phyloP scores from a whole-genome alignment of 1,140 invertebrate genomes.

The Aphelinus atriplicis region DNA sequence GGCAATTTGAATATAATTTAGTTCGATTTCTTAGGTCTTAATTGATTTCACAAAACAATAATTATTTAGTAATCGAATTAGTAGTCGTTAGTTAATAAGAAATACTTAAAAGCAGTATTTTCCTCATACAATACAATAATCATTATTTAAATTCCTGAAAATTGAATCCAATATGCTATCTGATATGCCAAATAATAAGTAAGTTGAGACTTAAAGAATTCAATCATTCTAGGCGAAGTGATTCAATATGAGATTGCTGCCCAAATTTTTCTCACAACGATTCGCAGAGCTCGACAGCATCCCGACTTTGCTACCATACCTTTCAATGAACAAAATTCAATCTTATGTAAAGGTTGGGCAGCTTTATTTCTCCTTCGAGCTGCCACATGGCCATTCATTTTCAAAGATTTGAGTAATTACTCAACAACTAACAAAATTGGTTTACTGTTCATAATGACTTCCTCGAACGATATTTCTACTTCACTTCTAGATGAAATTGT shows the following conservation, averaged over 20 bases:
- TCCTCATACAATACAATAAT: too few species aligned
- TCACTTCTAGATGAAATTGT: constrained; percentile 69
- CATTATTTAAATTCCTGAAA: too few species aligned
- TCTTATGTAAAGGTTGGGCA: constrained; percentile 69
- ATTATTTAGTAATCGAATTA: too few species aligned
- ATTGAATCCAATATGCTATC: too few species aligned
- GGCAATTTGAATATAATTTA: too few species aligned
- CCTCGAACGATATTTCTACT: constrained; percentile 56
- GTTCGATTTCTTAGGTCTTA: too few species aligned
- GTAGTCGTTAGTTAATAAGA: too few species aligned
- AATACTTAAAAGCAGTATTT: too few species aligned
- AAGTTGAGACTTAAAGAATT: too few species aligned
- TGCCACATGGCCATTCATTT: constrained; percentile 71
- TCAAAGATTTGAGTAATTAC: constrained; percentile 53
- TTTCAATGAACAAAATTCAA: constrained; percentile 65
- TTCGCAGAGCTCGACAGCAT: constrained; percentile 68
- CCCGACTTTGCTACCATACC: constrained; percentile 65
- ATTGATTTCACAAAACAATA: too few species aligned
- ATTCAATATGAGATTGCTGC: constrained; percentile 65
- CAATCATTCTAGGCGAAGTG: constrained; percentile 43
- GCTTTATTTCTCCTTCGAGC: constrained; percentile 70
- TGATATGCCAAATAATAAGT: too few species aligned
- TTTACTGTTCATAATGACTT: constrained; percentile 47
- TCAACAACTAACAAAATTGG: constrained; percentile 22
- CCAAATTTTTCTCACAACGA: constrained; percentile 69